Evolutionary conservation across 2,113 vertebrate species (phyloP).

Genomic region (Bubo scandiacus): DNA sequence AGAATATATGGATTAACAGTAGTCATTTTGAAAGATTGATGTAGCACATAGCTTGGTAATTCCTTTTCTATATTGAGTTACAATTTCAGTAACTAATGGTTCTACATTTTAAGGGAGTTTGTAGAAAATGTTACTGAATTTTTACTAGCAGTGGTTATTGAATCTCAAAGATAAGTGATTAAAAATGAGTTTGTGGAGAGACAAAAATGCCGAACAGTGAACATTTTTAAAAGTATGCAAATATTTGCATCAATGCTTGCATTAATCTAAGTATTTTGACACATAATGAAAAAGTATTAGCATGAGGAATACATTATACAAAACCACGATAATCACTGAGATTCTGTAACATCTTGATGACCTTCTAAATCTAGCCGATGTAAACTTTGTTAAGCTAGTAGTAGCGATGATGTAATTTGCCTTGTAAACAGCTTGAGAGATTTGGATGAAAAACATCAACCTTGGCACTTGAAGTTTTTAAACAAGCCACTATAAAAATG

Average conservation of each 20-base stretch:
- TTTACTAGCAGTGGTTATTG: background rate
- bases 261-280: slow-evolving; percentile 23
- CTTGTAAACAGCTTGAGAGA: slow-evolving; percentile 23
- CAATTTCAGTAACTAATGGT: background rate
- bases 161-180: background rate
- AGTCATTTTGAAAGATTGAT: background rate
- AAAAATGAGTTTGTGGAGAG: background rate
- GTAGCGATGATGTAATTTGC: slow-evolving; percentile 22
- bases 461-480: background rate
- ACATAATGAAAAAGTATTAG: background rate
- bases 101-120: background rate
- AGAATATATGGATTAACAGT: background rate
- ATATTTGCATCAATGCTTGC: background rate
- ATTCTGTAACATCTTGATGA: slow-evolving; percentile 36
- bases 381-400: slow-evolving; percentile 46
- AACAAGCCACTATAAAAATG: slow-evolving; percentile 33
- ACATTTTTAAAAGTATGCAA: background rate
- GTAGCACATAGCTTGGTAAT: background rate
- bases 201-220: background rate
- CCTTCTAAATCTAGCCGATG: background rate
- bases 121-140: background rate
- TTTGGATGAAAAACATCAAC: background rate
- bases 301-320: slow-evolving; percentile 21
- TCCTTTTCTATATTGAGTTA: background rate
- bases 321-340: background rate